Evolutionary conservation across 2,113 vertebrate species (phyloP).

Genomic region (Trematomus loennbergii): DNA sequence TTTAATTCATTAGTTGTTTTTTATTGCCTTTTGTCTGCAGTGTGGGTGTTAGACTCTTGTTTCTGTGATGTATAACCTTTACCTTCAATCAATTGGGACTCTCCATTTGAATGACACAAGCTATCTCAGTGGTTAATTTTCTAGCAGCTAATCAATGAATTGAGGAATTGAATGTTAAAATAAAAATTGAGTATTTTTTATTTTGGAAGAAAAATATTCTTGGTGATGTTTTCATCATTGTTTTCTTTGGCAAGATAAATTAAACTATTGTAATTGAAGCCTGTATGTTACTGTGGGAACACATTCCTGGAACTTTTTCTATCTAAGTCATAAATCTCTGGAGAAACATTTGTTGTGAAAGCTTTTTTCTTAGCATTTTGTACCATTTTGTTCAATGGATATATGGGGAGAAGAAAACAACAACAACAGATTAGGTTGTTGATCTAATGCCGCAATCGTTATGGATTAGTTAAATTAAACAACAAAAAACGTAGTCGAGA

Average conservation of each 20-base stretch:
- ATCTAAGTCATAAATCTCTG: background rate
- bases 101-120: background rate
- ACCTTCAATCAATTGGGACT: background rate
- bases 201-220: too few relatives aligned
- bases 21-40: background rate
- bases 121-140: background rate
- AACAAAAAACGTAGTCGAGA: too few relatives aligned
- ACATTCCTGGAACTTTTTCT: background rate
- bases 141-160: background rate
- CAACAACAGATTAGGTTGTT: background rate
- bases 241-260: background rate
- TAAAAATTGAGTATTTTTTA: background rate
- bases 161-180: background rate
- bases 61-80: constrained; percentile 8
- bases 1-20: background rate
- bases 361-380: background rate
- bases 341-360: background rate
- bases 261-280: background rate
- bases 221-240: too few relatives aligned
- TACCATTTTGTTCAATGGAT: background rate
- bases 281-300: background rate
- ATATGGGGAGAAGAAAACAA: background rate
- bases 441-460: too few relatives aligned
- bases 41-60: constrained; percentile 3
- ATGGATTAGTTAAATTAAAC: too few relatives aligned